Percentiles rank a stretch among this genome's conserved stretches.
These are phyloP conservation scores for Zeus faber DNA, from an alignment of 2,113 vertebrate species.

Conservation along the genomic window DNA sequence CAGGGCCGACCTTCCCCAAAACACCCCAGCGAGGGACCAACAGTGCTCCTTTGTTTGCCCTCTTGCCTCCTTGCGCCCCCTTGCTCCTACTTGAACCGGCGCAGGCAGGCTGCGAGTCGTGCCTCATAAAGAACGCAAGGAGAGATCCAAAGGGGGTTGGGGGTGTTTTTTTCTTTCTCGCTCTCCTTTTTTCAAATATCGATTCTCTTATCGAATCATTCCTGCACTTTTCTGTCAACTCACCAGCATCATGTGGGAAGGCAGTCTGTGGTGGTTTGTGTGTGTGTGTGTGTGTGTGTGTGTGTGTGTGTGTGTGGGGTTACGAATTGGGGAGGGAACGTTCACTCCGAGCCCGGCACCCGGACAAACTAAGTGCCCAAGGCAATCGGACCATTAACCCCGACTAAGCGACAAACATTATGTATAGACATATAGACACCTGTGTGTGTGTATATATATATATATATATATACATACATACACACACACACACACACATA, in stretches of 20 bases:
- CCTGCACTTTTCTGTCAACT: slow-evolving; percentile 80
- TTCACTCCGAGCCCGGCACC: not conserved
- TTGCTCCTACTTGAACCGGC: slow-evolving; percentile 56
- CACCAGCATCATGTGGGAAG: slow-evolving; percentile 65
- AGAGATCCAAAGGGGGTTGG: no score
- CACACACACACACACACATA: not conserved
- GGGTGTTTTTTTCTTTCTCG: slow-evolving; percentile 68
- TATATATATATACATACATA: not conserved
- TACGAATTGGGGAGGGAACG: not conserved
- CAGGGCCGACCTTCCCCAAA: slow-evolving; percentile 57
- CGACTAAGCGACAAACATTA: slow-evolving; percentile 67
- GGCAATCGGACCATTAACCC: slow-evolving; percentile 61
- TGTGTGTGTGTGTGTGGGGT: slow-evolving; percentile 6
- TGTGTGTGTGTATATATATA: not conserved
- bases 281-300: not conserved
- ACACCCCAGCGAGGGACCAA: slow-evolving; percentile 63
- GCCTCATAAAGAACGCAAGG: slow-evolving; percentile 68
- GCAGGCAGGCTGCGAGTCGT: slow-evolving; percentile 75
- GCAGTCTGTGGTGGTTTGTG: no score
- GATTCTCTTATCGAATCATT: slow-evolving; percentile 53
- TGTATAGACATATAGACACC: slow-evolving; percentile 30
- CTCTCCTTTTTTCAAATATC: slow-evolving; percentile 13
- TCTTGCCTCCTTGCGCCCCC: slow-evolving; percentile 21
- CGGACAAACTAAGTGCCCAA: no score
- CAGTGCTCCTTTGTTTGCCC: slow-evolving; percentile 89